phyloP scores from a whole-genome alignment of 2,797 vertebrate species.

The Pantherophis vulpinus region DNA sequence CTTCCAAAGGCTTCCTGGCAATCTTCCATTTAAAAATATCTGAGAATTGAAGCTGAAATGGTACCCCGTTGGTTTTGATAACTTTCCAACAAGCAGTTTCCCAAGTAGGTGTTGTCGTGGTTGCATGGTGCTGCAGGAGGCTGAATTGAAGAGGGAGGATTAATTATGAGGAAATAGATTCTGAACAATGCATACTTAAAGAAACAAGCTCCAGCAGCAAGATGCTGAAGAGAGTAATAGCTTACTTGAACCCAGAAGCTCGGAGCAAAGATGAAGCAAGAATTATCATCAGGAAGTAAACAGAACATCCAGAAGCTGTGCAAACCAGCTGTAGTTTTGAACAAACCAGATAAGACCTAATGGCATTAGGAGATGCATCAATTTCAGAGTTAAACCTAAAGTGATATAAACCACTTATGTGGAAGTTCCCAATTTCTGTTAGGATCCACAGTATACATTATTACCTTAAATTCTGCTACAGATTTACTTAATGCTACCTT shows the following conservation, averaged over 20 bases:
- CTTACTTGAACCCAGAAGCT: neutral
- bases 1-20: neutral
- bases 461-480: neutral
- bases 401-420: neutral
- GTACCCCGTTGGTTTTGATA: neutral
- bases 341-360: neutral
- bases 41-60: neutral
- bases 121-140: neutral
- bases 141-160: neutral
- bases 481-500: neutral
- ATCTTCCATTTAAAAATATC: neutral
- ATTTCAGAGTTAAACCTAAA: neutral
- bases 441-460: neutral
- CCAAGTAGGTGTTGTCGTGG: neutral
- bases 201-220: neutral
- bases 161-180: neutral
- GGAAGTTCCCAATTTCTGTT: neutral
- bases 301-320: neutral
- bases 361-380: neutral
- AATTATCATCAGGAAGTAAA: neutral
- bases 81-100: neutral
- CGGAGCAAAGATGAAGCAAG: neutral
- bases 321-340: neutral
- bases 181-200: neutral
- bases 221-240: neutral